Evolutionary conservation across 2,797 vertebrate genomes (phyloP).

Genomic region (Hydrophis major): DNA sequence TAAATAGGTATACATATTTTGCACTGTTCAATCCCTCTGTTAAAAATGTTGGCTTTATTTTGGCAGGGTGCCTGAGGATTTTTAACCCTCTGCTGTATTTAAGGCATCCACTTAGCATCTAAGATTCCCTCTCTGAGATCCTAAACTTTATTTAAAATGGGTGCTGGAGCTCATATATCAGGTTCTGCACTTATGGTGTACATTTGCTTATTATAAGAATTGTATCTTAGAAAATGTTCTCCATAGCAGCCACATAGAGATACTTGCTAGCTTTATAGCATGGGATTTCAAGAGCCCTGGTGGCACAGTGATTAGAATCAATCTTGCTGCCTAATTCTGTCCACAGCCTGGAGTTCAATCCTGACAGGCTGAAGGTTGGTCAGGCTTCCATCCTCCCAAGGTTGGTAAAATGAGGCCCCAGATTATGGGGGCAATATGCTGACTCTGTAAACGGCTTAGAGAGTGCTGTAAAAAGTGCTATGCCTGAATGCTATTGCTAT

Average conservation of each 20-base stretch:
- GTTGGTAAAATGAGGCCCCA: not conserved
- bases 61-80: not conserved
- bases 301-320: not conserved
- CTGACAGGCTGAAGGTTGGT: not conserved
- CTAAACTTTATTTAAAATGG: not conserved
- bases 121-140: not conserved
- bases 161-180: not conserved
- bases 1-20: not conserved
- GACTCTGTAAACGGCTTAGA: not conserved
- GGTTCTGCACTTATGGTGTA: not conserved
- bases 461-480: not conserved
- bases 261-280: slow-evolving; percentile 8
- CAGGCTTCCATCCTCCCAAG: not conserved
- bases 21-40: not conserved
- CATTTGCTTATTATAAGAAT: not conserved
- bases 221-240: not conserved
- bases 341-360: not conserved
- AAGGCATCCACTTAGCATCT: not conserved
- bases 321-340: not conserved
- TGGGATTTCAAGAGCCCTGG: not conserved
- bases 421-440: not conserved
- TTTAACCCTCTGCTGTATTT: not conserved
- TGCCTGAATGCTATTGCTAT: not conserved
- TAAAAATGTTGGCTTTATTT: not conserved
- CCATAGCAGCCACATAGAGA: not conserved